Evolutionary conservation across 2,888 invertebrate species (phyloP), one percentile per base, ranked within the genome.

Genomic region (Apamea crenata): DNA sequence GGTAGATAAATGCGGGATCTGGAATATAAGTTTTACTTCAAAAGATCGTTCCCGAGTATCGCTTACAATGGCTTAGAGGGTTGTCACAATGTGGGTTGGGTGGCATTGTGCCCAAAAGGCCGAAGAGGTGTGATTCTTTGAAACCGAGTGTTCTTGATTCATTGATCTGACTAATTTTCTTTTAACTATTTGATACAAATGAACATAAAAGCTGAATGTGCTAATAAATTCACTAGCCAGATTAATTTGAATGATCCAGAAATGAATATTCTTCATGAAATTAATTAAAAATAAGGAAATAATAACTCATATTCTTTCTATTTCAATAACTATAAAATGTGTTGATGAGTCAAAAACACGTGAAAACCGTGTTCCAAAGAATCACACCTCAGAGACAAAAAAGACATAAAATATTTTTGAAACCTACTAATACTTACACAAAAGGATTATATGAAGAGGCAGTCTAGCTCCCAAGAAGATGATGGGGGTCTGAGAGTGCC

Each of bases 401-500:
- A 56, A 12, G 7, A 59, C 16, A 59, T 36, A 1, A 71, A 59
- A 36, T 40, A 36, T n/a, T 61, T 40, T 12, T 40, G 1, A 61
- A 40, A 63, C 6, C 1, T 29, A 66, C n/a, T n/a, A 50, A 53
- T 87, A 97, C 97, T 97, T 97, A 98, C 98, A 98, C 50, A 98
- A 91, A 12, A 98, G 91, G 44, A 98, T 95, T 73, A 98, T 98
- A 90, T 98, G 98, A 1, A 98, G 93, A 0, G 98, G 98, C 74
- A 98, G 94, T 68, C 98, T 96, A 56, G 97, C 95, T 12, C 98
- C 98, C 36, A 98, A 93, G 80, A 98, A 97, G 84, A 98, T 98
- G 47, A 98, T 93, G 0, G 98, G 98, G 2, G 98, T 97, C 94
- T 98, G 98, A 1, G 98, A 98, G 92, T 98, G 98, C 98, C 98